Base-by-base conservation (phyloP, 2,888 invertebrate species). In the Pristionchus arcanus region DNA sequence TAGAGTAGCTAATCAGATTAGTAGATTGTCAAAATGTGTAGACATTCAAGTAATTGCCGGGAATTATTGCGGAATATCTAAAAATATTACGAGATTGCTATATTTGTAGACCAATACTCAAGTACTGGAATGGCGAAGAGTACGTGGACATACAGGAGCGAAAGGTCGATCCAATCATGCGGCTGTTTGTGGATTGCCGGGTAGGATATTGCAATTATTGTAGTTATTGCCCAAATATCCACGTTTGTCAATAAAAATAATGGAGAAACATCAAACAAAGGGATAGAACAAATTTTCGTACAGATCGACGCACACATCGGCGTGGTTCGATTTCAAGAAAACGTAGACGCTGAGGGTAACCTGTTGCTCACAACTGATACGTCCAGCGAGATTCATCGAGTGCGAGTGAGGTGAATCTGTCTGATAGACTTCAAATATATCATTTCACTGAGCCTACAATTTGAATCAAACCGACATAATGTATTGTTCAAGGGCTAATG, bases 61-160 rank as follows among this genome's bases (percentile, higher is more conserved):
- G 42, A 42, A 42, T 42, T 42, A 42, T 42, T 42, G 4, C 4
- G 42, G 4, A 42, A 9, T 42, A 5, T 3, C 42, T 42, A 42
- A 42, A 5, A 3, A 49, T 9, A 49, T 3, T 49, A 49, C 42
- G 42, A 49, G 3, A 49, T 49, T 13, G 11, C 4, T n/a, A n/a
- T n/a, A 49, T 9, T 49, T 13, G n/a, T n/a, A 87, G 87, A 42
- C 16, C 66, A 7, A 42, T 25, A 0, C 68, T 87, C 21, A 87
- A 87, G 25, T 87, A 53, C 68, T 87, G 66, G 66, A 68, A 87
- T 21, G 84, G 90, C 13, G 34, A 42, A 4, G 89, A 87, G 0
- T 92, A 91, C 91, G 84, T 89, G 37, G 66, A 68, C 34, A 31
- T 87, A 49, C 16, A 11, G 3, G 87, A 68, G 28, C 42, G 87